Conservation (phyloP, 92 coral and sea anemone genomes). For the Palythoa heliodiscus region DNA sequence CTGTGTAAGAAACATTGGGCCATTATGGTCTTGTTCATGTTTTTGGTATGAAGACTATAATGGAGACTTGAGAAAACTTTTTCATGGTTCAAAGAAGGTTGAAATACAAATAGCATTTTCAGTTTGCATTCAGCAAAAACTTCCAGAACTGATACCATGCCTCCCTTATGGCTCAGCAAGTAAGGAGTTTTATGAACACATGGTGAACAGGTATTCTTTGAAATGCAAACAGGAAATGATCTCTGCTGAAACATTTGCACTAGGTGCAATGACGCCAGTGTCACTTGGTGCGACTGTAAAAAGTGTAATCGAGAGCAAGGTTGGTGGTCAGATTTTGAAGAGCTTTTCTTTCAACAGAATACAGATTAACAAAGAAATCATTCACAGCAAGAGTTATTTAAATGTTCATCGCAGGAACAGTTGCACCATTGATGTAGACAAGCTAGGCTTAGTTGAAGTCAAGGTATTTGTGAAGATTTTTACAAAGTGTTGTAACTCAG, state of each 20-base stretch:
- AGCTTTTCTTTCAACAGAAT: conserved; percentile 51
- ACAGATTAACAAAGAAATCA: conserved; percentile 50
- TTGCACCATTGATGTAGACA: conserved; percentile 52
- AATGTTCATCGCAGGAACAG: conserved; percentile 54
- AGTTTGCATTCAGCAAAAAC: conserved; percentile 50
- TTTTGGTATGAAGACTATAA: conserved; percentile 60
- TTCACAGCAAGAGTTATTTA: conserved; percentile 57
- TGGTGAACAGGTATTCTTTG: conserved; percentile 46
- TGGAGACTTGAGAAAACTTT: conserved; percentile 46
- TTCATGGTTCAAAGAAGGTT: conserved; percentile 58
- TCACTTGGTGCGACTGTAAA: conserved; percentile 33
- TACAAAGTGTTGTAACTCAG: conserved; percentile 56
- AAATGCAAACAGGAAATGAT: conserved; percentile 60
- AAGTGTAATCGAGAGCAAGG: conserved; percentile 41
- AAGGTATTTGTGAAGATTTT: conserved; percentile 52
- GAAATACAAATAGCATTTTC: conserved; percentile 44
- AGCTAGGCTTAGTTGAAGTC: conserved; percentile 47
- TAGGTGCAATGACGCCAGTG: conserved; percentile 63
- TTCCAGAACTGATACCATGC: conserved; percentile 50
- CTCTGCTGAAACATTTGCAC: conserved; percentile 54
- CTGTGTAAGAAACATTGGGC: conserved; percentile 54
- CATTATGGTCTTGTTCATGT: conserved; percentile 53
- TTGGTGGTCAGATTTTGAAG: conserved; percentile 42
- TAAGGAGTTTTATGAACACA: conserved; percentile 52
- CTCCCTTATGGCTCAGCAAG: conserved; percentile 45